These are phyloP conservation scores for Drosophila kikkawai DNA, from an alignment of 1,140 invertebrate genomes.

Conservation along the genomic window DNA sequence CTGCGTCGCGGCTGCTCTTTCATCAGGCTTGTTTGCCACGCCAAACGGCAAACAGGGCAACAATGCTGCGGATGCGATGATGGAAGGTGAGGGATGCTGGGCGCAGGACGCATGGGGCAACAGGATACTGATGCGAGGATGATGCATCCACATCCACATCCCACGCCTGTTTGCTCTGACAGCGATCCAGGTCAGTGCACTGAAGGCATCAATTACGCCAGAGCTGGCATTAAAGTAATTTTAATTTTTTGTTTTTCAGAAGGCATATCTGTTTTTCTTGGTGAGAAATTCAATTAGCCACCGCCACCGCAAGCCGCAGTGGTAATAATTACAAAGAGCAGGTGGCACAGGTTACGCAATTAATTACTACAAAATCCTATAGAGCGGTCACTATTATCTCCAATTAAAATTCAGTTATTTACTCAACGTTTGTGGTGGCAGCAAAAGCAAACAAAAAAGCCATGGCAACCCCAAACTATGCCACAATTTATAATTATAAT, in stretches of 20 bases:
- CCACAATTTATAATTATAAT: slow-evolving; percentile 11
- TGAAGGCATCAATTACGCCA: slow-evolving; percentile 48
- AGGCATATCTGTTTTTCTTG: slow-evolving; percentile 31
- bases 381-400: slow-evolving; percentile 14
- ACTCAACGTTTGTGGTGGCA: background rate
- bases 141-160: slow-evolving; percentile 31
- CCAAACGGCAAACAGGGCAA: slow-evolving; percentile 47
- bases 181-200: slow-evolving; percentile 69
- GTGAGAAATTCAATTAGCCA: slow-evolving; percentile 39
- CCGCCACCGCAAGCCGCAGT: slow-evolving; percentile 29
- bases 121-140: slow-evolving; percentile 26
- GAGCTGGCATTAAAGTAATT: slow-evolving; percentile 51
- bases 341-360: slow-evolving; percentile 31
- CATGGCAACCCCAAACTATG: background rate
- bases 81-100: slow-evolving; percentile 5
- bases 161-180: slow-evolving; percentile 36
- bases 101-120: slow-evolving; percentile 6
- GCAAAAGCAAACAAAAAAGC: background rate
- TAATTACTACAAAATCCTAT: slow-evolving; percentile 35
- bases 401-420: slow-evolving; percentile 46
- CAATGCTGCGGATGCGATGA: slow-evolving; percentile 43
- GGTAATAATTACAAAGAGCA: slow-evolving; percentile 43
- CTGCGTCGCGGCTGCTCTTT: slow-evolving; percentile 51
- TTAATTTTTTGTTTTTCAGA: slow-evolving; percentile 19
- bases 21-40: slow-evolving; percentile 43